Evolutionary conservation across 1,140 invertebrate species (phyloP).

Genomic region (Theocolax elegans): DNA sequence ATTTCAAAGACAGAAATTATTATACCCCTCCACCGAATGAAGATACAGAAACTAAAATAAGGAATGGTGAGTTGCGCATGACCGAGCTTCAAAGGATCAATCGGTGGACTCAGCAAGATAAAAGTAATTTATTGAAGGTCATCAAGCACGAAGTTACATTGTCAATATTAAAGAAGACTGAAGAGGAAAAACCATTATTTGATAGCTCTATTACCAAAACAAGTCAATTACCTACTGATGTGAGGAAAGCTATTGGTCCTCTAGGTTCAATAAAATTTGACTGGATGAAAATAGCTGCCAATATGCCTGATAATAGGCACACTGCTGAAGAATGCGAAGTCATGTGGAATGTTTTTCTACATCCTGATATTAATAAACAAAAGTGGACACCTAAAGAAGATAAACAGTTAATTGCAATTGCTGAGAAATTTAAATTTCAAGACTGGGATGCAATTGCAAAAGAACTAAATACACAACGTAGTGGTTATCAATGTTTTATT

Average conservation of each 20-base stretch:
- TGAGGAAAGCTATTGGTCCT: conserved; percentile 50
- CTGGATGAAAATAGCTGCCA: conserved; percentile 66
- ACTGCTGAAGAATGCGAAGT: conserved; percentile 68
- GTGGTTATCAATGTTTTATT: conserved; percentile 76
- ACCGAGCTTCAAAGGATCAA: conserved; percentile 50
- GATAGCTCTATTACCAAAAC: conserved; percentile 27
- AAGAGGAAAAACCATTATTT: neutral
- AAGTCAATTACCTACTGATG: conserved; percentile 46
- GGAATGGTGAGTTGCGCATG: conserved; percentile 56
- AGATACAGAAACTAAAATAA: conserved; percentile 59
- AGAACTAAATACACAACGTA: conserved; percentile 69
- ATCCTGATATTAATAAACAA: conserved; percentile 73
- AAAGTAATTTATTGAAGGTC: conserved; percentile 50
- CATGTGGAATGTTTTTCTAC: conserved; percentile 76
- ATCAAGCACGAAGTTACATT: conserved; percentile 50
- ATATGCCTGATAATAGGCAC: conserved; percentile 65
- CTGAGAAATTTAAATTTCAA: conserved; percentile 65
- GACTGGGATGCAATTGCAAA: conserved; percentile 75
- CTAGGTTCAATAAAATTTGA: conserved; percentile 58
- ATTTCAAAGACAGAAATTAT: conserved; percentile 62
- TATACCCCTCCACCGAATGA: conserved; percentile 59
- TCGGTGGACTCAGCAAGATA: conserved; percentile 57
- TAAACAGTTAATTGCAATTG: conserved; percentile 64
- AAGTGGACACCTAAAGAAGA: conserved; percentile 73
- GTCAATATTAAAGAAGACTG: conserved; percentile 33